Base-by-base conservation (phyloP, 1,140 invertebrate genomes). In the Drosophila sturtevanti region DNA sequence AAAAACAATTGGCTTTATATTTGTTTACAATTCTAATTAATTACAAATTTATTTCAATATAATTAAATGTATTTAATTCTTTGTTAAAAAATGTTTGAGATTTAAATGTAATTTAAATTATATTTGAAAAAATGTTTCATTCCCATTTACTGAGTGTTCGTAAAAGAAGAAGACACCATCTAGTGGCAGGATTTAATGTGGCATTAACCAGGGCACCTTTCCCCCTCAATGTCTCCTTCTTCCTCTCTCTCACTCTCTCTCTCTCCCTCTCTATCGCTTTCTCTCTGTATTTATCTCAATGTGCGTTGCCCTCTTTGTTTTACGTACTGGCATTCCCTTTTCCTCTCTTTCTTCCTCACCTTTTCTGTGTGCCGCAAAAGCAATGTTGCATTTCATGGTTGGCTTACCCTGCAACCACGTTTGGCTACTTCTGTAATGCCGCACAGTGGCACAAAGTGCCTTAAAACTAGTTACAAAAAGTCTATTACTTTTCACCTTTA, bases 381-480 rank as follows among this genome's bases (percentile, higher is more conserved):
- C 71, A 59, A 79, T 79, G 77, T 80, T 81, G 79, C 69, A 69
- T 77, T 81, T 77, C 68, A 81, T 69, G 59, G 73, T 60, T 65
- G 68, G 63, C 52, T 73, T 72, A 77, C 78, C 79, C 72, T 72
- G 67, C 67, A 74, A 79, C 72, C 67, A 64, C 67, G 64, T 65
- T 62, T 63, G 38, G 27, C 76, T 62, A 48, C 65, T 77, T 59
- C 65, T 27, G 35, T 16, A 41, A 7, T 34, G 14, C 44, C 18
- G 27, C 27, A 31, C 27, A 31, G 27, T 31, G 27, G 6, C 27
- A 31, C 27, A 31, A 31, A 31, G 27, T 31, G 27, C 3, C 27
- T 31, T 6, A 6, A 31, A 31, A 31, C 27, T 3, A 3, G 22
- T 31, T 31, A 6, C 27, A 24, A 24, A 3, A 24, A 24, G 4